A percentile compares a stretch with the other conserved stretches of the same genome.
Evolutionary conservation across 2,113 vertebrate species (phyloP).

Genomic region (Thalassarche chlororhynchos): DNA sequence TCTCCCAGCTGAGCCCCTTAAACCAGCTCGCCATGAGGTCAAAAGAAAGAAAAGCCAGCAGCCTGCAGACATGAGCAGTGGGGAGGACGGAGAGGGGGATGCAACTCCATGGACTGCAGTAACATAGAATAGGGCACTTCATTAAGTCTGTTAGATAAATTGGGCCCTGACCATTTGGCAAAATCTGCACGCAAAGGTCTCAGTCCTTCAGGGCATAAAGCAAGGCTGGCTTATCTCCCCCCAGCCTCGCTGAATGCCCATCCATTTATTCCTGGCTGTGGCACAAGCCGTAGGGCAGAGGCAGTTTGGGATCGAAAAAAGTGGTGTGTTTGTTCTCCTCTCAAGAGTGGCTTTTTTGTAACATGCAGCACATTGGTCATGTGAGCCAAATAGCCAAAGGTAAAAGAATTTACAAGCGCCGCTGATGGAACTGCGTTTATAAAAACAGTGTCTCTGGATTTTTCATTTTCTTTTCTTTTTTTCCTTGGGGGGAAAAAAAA

Average conservation of each 20-base stretch:
- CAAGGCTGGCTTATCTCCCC: neutral
- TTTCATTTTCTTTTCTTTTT: slow-evolving; percentile 30
- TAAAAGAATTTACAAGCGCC: slow-evolving; percentile 21
- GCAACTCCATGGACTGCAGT: neutral
- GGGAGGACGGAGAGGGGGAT: neutral
- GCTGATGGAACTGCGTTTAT: slow-evolving; percentile 2
- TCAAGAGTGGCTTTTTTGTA: neutral
- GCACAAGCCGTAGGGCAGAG: neutral
- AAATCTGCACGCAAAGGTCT: neutral
- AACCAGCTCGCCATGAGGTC: neutral
- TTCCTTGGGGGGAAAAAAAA: neutral
- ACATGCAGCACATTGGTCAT: neutral
- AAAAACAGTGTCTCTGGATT: neutral
- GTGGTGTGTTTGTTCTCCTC: neutral
- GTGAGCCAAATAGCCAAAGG: slow-evolving; percentile 42
- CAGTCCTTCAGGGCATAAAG: neutral
- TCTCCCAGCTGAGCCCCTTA: neutral
- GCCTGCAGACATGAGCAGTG: accelerated
- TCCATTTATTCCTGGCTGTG: neutral
- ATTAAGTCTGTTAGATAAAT: neutral
- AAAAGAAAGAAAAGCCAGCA: neutral
- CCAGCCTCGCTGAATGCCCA: neutral
- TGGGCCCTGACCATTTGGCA: neutral
- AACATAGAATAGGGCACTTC: neutral
- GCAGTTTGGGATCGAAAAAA: neutral